Base-by-base conservation (phyloP, 2,888 invertebrate species). In the Phania funesta region DNA sequence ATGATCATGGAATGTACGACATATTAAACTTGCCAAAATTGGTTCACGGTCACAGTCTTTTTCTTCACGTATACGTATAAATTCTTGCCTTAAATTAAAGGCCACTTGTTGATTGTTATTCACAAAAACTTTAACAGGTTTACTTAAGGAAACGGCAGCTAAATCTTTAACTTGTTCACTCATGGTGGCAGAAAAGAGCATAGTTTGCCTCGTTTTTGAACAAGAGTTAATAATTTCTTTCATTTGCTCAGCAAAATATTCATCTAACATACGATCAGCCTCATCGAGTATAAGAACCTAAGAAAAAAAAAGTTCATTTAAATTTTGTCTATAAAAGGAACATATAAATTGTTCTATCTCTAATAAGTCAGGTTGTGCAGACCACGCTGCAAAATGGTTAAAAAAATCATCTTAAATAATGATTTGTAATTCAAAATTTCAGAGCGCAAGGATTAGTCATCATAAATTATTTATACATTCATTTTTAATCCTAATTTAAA, bases 151-250 rank as follows among this genome's bases (percentile, higher is more conserved):
- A 1, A 99, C 96, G 0, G 97, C 94, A 0, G 98, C 98, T 71
- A 99, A 92, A 91, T 98, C 98, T 90, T 97, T 95, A n/a, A 99
- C 99, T 91, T 97, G 95, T 70, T 99, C 99, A n/a, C 98, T 98
- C 99, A 99, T 99, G 13, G 99, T 99, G 38, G 99, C 99, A 0
- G 99, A 99, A 92, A 99, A 99, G 76, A 99, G 92, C 94, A 99
- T 96, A 0, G 98, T 99, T 91, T 99, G 99, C 9, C 99, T 93
- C 16, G 95, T 97, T 75, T 95, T 93, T 0, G 98, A 94, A 90
- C 99, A 99, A 86, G 98, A 95, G 18, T 95, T 94, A 62, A 99
- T 96, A 86, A 99, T 97, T 91, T 99, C 98, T 89, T 98, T 99
- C 98, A 99, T 98, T 91, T 99, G 99, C 85, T 99, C 98, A 0